Evolutionary conservation across 2,888 invertebrate species (phyloP).

Genomic region (Sussaba pulchella): DNA sequence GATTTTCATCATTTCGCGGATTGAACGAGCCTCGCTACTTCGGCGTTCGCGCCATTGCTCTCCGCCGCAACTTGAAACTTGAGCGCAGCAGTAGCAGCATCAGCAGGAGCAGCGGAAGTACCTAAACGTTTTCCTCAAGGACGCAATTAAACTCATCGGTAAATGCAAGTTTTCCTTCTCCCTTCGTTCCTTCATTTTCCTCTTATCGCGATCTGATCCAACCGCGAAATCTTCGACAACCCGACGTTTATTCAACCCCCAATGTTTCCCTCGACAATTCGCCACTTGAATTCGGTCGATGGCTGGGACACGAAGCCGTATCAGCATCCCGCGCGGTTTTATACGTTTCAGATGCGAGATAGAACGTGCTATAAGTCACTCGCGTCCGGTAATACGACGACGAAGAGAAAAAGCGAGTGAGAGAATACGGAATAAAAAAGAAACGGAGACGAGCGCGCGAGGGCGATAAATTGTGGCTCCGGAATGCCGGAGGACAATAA

Average conservation of each 20-base stretch:
- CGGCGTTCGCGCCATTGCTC: slow-evolving; percentile 11
- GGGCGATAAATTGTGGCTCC: slow-evolving; percentile 57
- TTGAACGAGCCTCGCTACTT: slow-evolving; percentile 18
- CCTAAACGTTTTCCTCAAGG: slow-evolving; percentile 43
- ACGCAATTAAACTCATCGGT: slow-evolving; percentile 44
- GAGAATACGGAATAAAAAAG: not conserved
- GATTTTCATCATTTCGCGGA: slow-evolving; percentile 27
- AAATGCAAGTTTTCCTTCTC: slow-evolving; percentile 40
- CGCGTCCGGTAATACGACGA: not conserved
- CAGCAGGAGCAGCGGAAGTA: not conserved
- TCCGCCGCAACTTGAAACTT: not conserved
- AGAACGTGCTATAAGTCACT: slow-evolving; percentile 57
- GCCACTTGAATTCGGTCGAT: slow-evolving; percentile 23
- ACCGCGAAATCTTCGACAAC: slow-evolving; percentile 4
- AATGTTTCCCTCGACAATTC: slow-evolving; percentile 43
- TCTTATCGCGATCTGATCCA: not conserved
- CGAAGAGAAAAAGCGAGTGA: not conserved
- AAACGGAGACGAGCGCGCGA: slow-evolving; percentile 49
- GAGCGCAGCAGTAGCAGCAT: not conserved
- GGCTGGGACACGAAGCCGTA: slow-evolving; percentile 18
- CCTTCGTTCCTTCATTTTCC: not conserved
- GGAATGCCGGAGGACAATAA: slow-evolving; percentile 62
- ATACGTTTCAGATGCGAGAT: slow-evolving; percentile 21
- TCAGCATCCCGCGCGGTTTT: slow-evolving; percentile 43
- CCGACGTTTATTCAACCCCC: slow-evolving; percentile 21